Percentiles rank a stretch among this genome's conserved stretches.
phyloP scores from a whole-genome alignment of 2,888 invertebrate species.

The Tupiocoris notatus region DNA sequence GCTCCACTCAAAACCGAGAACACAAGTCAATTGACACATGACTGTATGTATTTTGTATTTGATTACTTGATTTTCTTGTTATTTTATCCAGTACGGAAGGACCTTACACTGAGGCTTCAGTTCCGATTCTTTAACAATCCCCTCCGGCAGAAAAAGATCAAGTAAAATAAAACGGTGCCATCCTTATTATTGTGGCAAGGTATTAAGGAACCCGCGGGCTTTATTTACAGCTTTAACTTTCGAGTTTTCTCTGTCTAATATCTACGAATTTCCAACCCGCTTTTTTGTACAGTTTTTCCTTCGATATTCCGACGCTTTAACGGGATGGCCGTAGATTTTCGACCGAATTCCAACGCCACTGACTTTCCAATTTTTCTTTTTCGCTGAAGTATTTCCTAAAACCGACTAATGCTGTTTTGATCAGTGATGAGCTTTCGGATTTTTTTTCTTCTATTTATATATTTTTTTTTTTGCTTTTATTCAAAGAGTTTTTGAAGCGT shows the following conservation, averaged over 20 bases:
- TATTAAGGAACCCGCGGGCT: slow-evolving; percentile 36
- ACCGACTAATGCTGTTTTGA: slow-evolving; percentile 1
- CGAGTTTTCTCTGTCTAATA: background rate
- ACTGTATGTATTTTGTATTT: background rate
- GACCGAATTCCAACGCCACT: background rate
- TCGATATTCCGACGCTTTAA: slow-evolving; percentile 11
- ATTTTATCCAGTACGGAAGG: slow-evolving; percentile 76
- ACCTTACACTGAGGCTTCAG: slow-evolving; percentile 90
- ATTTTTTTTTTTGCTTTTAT: background rate
- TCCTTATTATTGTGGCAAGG: slow-evolving; percentile 30
- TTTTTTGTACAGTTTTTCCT: background rate
- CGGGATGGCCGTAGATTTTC: slow-evolving; percentile 15
- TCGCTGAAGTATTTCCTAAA: background rate
- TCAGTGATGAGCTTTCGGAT: background rate
- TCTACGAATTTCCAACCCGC: background rate
- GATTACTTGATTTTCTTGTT: slow-evolving; percentile 35
- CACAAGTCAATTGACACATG: slow-evolving; percentile 19
- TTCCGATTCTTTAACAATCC: slow-evolving; percentile 89
- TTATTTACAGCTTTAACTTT: slow-evolving; percentile 28
- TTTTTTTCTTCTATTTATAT: background rate
- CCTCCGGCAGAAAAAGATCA: slow-evolving; percentile 70
- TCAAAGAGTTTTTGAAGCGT: background rate
- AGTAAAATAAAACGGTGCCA: slow-evolving; percentile 44
- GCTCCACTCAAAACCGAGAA: slow-evolving; percentile 34
- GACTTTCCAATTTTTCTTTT: background rate